Conservation (phyloP, 2,113 vertebrate genomes). For the Copsychus sechellarum region DNA sequence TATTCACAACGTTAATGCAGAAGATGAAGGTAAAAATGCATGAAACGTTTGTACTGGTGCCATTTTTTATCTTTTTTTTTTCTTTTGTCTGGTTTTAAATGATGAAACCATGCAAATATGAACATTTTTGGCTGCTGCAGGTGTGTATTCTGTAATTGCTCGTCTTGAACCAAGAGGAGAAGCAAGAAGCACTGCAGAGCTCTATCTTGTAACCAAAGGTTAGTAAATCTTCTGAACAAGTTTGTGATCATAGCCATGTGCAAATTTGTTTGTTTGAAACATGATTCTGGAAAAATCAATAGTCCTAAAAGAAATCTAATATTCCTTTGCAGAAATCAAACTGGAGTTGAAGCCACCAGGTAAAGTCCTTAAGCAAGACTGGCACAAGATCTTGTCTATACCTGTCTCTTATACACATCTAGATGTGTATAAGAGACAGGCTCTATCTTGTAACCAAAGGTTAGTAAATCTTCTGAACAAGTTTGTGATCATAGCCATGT, state of each 20-base stretch:
- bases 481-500: not conserved
- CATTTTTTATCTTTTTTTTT: not conserved
- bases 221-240: not conserved
- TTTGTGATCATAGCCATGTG: not conserved
- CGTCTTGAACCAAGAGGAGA: conserved; percentile 89
- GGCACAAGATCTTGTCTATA: not conserved
- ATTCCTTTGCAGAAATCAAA: conserved; percentile 83
- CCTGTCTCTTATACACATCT: too few species aligned
- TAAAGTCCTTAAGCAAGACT: conserved; percentile 70
- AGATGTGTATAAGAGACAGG: too few species aligned
- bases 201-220: conserved; percentile 93
- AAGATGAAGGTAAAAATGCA: conserved; percentile 91
- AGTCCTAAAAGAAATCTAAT: conserved; percentile 49
- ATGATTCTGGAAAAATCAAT: not conserved
- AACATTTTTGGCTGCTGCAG: conserved; percentile 72
- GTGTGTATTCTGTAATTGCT: conserved; percentile 98
- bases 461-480: conserved; percentile 36
- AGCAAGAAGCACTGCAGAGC: conserved; percentile 89
- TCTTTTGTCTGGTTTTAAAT: not conserved
- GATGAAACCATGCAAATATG: not conserved
- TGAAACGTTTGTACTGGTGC: not conserved
- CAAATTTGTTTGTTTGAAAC: not conserved
- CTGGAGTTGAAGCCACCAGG: conserved; percentile 86
- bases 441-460: conserved; percentile 92
- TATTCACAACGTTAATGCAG: conserved; percentile 92